Base-by-base conservation (phyloP, 2,113 vertebrate species). In the Eurypyga helias region DNA sequence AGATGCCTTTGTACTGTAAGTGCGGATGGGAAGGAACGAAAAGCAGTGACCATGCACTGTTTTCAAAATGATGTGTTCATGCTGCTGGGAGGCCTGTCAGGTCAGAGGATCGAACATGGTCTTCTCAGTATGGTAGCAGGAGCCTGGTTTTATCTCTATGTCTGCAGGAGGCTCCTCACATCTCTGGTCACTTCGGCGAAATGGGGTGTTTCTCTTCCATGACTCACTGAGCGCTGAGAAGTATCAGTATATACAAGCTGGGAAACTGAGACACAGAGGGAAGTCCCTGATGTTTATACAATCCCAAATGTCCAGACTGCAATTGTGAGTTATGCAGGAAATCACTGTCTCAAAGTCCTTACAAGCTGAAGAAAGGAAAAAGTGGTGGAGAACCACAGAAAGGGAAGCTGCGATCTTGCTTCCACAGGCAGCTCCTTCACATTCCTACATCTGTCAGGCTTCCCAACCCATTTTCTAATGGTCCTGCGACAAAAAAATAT, bases 201-300 rank as follows among this genome's bases (percentile, higher is more conserved):
- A 28, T 0, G 9, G 54, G 52, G 52, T 0, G 0, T 36, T 72
- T 28, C 33, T 51, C 4, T 36, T 52, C 48, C 11, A 10, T 7
- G 58, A 13, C 17, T 26, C 51, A 34, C 54, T 0, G 1, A 52
- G 7, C 52, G 31, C 11, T 13, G 52, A 51, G 20, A 49, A 54
- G 28, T 38, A 28, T 41, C 28, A 29, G 24, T 3, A 62, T 10
- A 24, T 29, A 29, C 8, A 46, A 13, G 12, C 11, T 46, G 72
- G 45, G 46, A 90, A 95, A 70, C 51, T 57, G 52, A 88, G 46
- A 48, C 64, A 52, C 8, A 16, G 41, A 55, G 38, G 23, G 49
- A 79, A 75, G 73, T 28, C 31, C 7, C 23, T 9, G 33, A 57
- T 9, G 21, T 16, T 41, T 13, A 57, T 36, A 36, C 61, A 66